Evolutionary conservation across 2,797 vertebrate genomes (phyloP).

Genomic region (Hoplostethus mediterraneus): DNA sequence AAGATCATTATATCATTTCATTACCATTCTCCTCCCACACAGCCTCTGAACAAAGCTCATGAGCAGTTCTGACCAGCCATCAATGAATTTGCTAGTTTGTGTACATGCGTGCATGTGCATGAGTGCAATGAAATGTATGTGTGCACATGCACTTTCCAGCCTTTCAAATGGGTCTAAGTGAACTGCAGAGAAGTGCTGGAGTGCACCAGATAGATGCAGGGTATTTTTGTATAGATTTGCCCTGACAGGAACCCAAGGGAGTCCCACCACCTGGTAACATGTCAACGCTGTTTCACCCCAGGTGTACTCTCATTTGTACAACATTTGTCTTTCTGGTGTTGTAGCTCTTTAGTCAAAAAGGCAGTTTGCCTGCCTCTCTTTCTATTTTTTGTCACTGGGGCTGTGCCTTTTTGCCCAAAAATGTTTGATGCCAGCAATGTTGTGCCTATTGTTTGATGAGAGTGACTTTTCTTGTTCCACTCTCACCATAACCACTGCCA

Average conservation of each 20-base stretch:
- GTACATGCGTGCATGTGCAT: background rate
- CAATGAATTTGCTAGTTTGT: background rate
- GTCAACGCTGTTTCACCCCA: constrained; percentile 2
- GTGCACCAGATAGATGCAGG: background rate
- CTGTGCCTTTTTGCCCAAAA: no score
- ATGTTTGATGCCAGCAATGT: no score
- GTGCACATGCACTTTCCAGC: background rate
- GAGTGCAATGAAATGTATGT: no score
- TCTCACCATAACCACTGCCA: background rate
- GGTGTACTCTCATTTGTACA: constrained; percentile 3
- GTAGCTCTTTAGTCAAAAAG: background rate
- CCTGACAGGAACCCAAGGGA: constrained; percentile 4
- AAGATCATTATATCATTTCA: no score
- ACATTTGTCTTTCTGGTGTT: constrained; percentile 18
- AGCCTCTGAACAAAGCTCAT: no score
- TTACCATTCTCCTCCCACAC: no score
- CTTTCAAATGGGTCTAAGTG: constrained; percentile 7
- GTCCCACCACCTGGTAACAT: constrained; percentile 2
- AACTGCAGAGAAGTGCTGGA: background rate
- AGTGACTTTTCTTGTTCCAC: background rate
- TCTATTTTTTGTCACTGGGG: no score
- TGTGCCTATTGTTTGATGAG: no score
- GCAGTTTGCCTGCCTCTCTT: background rate
- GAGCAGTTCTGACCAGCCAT: background rate
- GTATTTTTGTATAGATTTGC: constrained; percentile 1